phyloP scores from a whole-genome alignment of 2,888 invertebrate genomes.

The Diaphora mendica region DNA sequence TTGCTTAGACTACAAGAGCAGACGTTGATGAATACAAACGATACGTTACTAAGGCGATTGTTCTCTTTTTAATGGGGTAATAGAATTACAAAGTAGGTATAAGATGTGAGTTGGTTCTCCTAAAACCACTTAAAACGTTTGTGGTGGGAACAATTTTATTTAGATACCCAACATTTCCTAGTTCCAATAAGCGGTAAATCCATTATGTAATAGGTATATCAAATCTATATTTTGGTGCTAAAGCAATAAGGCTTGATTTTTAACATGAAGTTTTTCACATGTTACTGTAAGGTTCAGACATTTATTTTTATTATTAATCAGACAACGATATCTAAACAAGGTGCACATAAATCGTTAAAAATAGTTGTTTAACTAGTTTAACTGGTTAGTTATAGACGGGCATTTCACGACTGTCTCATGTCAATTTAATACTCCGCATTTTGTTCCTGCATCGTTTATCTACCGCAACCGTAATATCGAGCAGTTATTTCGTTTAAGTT shows the following conservation, averaged over 20 bases:
- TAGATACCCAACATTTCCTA: background rate
- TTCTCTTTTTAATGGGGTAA: conserved; percentile 34
- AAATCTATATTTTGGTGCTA: background rate
- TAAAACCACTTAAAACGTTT: conserved; percentile 10
- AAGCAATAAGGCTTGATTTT: background rate
- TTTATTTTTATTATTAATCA: background rate
- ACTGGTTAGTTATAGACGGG: conserved; percentile 37
- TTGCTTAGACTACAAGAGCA: conserved; percentile 47
- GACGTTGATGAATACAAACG: conserved; percentile 45
- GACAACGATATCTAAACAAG: background rate
- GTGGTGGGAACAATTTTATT: conserved; percentile 7
- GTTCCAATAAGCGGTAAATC: background rate
- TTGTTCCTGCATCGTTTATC: background rate
- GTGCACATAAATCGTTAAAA: conserved; percentile 11
- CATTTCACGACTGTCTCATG: conserved; percentile 26
- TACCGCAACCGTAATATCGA: background rate
- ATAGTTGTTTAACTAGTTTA: conserved; percentile 3
- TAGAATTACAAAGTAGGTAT: conserved; percentile 24
- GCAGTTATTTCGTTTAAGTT: background rate
- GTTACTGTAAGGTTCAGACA: background rate
- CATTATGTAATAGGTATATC: background rate
- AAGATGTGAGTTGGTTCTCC: conserved; percentile 14
- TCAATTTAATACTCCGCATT: background rate
- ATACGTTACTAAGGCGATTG: conserved; percentile 29
- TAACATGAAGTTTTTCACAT: background rate